Base-by-base conservation (phyloP, 2,113 vertebrate species). In the Brachyistius frenatus region DNA sequence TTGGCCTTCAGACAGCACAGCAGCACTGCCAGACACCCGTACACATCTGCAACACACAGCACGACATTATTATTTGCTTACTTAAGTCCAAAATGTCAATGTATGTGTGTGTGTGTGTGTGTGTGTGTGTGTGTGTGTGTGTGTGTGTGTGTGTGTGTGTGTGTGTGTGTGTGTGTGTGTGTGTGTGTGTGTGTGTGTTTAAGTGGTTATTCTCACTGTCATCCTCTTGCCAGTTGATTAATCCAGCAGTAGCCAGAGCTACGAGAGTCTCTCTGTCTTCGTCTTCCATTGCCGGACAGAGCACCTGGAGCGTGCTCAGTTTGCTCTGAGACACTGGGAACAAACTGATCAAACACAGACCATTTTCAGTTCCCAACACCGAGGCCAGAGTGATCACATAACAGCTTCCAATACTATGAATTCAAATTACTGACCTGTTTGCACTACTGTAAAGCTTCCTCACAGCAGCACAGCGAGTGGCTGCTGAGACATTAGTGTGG, bases 281-380 rank as follows among this genome's bases (percentile, higher is more conserved):
- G 55, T 84, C 88, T 56, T 31, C 88, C 91, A 99, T 94, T 85
- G 92, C 94, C 2, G 95, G 93, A 86, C 95, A 96, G 37, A 99
- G 92, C 73, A 95, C 95, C 88, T 98, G 97, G 68, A 98, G 89
- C 0, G 97, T 97, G 85, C 95, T 97, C 85, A 99, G 78, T 63
- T 91, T 95, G 72, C 96, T 96, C 70, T 95, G 95, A 13, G 96
- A 96, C 77, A 96, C 92, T 36, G 96, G 96, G 44, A 96, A 96
- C 87, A 97, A 96, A 85, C 98, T 98, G 79, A 39, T 6, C 36
- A 47, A 67, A 77, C 44, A 54, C 37, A 85, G 4, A 66, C 2
- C n/a, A 15, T 31, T 23, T 47, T 65, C 7, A 79, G 50, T 10
- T 62, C 37, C 31, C 3, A 74, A 61, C 32, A 70, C 7, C 67